A percentile compares a stretch with the other conserved stretches of the same genome.
Conservation (phyloP, 2,113 vertebrate species). For the Ophthalmolycus amberensis region DNA sequence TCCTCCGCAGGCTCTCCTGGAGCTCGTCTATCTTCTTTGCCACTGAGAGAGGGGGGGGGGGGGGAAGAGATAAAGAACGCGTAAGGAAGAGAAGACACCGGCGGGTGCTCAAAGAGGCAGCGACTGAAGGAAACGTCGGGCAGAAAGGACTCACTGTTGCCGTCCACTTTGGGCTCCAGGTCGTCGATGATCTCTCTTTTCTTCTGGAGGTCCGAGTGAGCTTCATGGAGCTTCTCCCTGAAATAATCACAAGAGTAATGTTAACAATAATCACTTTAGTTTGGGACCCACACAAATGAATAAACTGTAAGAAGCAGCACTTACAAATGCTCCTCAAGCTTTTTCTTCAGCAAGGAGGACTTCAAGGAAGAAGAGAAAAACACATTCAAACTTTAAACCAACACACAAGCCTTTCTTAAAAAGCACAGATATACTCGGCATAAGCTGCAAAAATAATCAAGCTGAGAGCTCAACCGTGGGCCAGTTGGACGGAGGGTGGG, state of each 20-base stretch:
- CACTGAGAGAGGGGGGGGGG: conserved; percentile 67
- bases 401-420: not conserved
- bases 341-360: conserved; percentile 89
- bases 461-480: conserved; percentile 71
- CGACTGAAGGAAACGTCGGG: not conserved
- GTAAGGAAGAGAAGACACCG: not conserved
- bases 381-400: not conserved
- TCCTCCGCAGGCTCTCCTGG: conserved; percentile 88
- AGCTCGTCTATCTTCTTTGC: conserved; percentile 88
- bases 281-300: not conserved
- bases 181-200: conserved; percentile 91
- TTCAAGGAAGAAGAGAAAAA: conserved; percentile 44
- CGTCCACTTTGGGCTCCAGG: conserved; percentile 86
- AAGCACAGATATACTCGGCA: not conserved
- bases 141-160: conserved; percentile 80
- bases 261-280: not conserved
- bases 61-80: not conserved
- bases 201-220: conserved; percentile 91
- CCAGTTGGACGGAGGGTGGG: conserved; percentile 62
- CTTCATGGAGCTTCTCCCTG: conserved; percentile 91
- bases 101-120: not conserved
- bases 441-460: conserved; percentile 29
- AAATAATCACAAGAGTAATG: not conserved
- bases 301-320: conserved; percentile 60
- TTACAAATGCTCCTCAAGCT: conserved; percentile 93